Evolutionary conservation across 2,888 invertebrate species (phyloP), one percentile per base, ranked within the genome.

Genomic region (Pristionchus entomophagus): DNA sequence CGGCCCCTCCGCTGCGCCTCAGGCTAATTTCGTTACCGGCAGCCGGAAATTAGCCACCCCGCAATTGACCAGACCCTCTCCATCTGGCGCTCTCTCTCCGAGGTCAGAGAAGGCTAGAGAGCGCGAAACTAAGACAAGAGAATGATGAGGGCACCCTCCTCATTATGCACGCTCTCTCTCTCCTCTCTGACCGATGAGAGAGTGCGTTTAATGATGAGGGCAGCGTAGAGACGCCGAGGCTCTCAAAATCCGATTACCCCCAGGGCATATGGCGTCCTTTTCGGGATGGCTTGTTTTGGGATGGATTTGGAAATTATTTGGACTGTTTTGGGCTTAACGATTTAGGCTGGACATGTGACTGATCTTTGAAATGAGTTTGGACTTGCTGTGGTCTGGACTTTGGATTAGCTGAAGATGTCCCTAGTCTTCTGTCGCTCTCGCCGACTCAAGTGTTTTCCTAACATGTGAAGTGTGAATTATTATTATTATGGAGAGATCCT

Each of bases 11-110:
- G 45, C 73, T n/a, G n/a, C n/a, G n/a, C n/a, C n/a, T n/a, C n/a
- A n/a, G 73, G n/a, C n/a, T 73, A 73, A 73, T 73, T 73, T 38
- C 41, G 73, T 73, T 73, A 73, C 73, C 41, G 73, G 73, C 73
- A 22, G 73, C 41, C 45, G 73, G 73, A 26, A 73, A 41, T 41
- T 38, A 73, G 73, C 35, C 73, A 12, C 45, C n/a, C n/a, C n/a
- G n/a, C n/a, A n/a, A n/a, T n/a, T n/a, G n/a, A n/a, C n/a, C n/a
- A n/a, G n/a, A n/a, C n/a, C n/a, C n/a, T 29, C 32, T 32, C 62
- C 32, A 4, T 29, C 62, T 32, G n/a, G 10, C 56, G n/a, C n/a
- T 10, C 62, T 62, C 35, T 62, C 62, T 62, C 8, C 29, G 29
- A 1, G 62, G 62, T 62, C 19, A 62, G 62, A 62, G 62, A 17